phyloP scores from a whole-genome alignment of 2,797 vertebrate genomes.

The Takifugu rubripes region DNA sequence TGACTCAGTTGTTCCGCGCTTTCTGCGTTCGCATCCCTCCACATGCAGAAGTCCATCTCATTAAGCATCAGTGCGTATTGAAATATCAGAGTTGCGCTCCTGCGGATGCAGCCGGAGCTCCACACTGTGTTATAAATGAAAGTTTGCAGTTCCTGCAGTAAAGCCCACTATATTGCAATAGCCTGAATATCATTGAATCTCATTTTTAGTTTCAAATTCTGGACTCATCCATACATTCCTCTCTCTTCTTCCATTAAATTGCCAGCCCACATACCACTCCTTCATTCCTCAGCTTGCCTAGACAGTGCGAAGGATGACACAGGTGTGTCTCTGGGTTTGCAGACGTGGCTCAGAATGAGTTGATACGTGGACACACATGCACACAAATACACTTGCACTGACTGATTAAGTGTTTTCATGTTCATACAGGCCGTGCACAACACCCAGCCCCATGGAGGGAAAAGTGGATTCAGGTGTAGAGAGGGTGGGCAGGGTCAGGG shows the following conservation, averaged over 20 bases:
- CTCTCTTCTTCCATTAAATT: conserved; percentile 35
- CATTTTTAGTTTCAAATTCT: conserved; percentile 10
- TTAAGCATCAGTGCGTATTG: neutral
- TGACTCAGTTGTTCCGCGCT: conserved; percentile 71
- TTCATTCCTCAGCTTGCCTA: conserved; percentile 75
- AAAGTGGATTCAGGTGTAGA: conserved; percentile 25
- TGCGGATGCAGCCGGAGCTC: too few species aligned
- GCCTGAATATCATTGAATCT: too few species aligned
- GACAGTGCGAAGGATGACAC: conserved; percentile 55
- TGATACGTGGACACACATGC: conserved; percentile 22
- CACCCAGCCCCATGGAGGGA: neutral
- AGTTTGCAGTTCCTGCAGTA: too few species aligned
- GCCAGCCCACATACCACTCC: conserved; percentile 56
- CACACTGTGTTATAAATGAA: too few species aligned
- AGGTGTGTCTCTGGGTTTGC: conserved; percentile 71
- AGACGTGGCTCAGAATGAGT: conserved; percentile 56
- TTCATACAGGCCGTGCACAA: conserved; percentile 44
- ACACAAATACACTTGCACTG: conserved; percentile 26
- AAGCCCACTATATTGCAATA: too few species aligned
- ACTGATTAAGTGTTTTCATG: conserved; percentile 54
- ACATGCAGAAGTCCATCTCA: conserved; percentile 26
- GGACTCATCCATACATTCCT: conserved; percentile 2
- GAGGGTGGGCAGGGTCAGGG: conserved; percentile 34
- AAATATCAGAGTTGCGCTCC: too few species aligned
- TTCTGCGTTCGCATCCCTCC: conserved; percentile 28